Percentiles rank a stretch among this genome's conserved stretches.
These are phyloP conservation scores for Rhinella marina DNA, from an alignment of 2,797 vertebrate species.

Conservation along the genomic window DNA sequence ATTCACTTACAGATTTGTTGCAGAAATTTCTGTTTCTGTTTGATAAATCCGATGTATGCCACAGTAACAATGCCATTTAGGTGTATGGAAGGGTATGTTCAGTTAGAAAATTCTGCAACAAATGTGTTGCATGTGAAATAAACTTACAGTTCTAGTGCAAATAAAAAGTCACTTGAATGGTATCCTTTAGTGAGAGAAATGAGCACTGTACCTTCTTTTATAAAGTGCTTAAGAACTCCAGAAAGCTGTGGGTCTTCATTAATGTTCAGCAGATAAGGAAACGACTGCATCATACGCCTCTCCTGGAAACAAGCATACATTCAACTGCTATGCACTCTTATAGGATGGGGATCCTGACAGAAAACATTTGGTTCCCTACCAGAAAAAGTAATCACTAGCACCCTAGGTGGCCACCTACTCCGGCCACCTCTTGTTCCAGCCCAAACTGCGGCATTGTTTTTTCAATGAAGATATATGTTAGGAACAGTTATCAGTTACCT, in stretches of 20 bases:
- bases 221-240: slow-evolving; percentile 86
- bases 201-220: slow-evolving; percentile 77
- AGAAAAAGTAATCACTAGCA: too few relatives aligned
- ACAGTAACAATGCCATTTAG: too few relatives aligned
- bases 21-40: too few relatives aligned
- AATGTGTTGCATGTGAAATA: too few relatives aligned
- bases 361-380: background rate
- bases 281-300: slow-evolving; percentile 82
- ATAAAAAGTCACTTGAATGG: background rate
- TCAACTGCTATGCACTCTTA: too few relatives aligned
- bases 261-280: slow-evolving; percentile 86
- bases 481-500: slow-evolving; percentile 70
- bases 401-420: too few relatives aligned
- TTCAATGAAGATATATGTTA: background rate
- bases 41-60: too few relatives aligned
- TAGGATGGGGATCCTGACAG: background rate
- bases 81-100: too few relatives aligned
- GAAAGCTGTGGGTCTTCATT: slow-evolving; percentile 89
- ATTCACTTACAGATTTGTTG: too few relatives aligned
- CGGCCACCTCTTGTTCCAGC: background rate
- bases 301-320: slow-evolving; percentile 72
- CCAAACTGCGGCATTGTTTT: background rate
- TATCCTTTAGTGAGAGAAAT: background rate
- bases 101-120: too few relatives aligned
- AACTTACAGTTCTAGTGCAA: background rate